Conservation (phyloP, 53 echinoderm and acorn worm species). For the Echinarachnius parma region DNA sequence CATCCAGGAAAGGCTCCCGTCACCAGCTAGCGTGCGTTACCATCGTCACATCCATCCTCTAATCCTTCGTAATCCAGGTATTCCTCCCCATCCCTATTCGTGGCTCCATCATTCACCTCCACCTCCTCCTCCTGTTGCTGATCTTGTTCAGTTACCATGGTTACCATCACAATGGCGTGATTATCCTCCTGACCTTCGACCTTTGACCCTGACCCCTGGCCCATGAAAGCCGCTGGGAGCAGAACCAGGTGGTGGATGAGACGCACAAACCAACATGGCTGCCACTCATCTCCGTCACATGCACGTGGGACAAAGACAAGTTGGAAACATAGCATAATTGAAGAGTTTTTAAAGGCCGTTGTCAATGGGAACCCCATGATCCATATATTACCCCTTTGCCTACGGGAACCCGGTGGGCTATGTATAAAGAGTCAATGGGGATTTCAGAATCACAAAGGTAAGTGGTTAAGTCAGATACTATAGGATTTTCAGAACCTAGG, state of each 20-base stretch:
- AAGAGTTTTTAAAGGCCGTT: no score
- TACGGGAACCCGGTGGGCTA: no score
- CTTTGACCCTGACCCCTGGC: slow-evolving; percentile 10
- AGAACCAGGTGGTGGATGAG: slow-evolving; percentile 30
- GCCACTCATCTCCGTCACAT: slow-evolving; percentile 23
- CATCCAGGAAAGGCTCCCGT: slow-evolving; percentile 2
- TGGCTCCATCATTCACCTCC: neutral
- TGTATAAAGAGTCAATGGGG: no score
- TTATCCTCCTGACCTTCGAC: neutral
- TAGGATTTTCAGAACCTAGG: no score
- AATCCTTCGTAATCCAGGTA: neutral
- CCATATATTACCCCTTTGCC: no score
- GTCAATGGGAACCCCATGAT: no score
- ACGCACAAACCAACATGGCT: slow-evolving; percentile 42
- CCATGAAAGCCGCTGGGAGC: slow-evolving; percentile 16
- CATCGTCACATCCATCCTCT: neutral
- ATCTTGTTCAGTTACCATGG: neutral
- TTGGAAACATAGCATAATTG: no score
- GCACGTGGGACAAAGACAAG: slow-evolving; percentile 18
- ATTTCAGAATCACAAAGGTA: no score
- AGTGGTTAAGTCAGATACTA: no score
- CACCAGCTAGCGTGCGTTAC: slow-evolving; percentile 8
- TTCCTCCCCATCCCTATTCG: neutral
- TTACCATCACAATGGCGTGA: slow-evolving; percentile 26
- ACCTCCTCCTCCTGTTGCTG: slow-evolving; percentile 3